Base-by-base conservation (phyloP, 2,797 vertebrate genomes). In the Fundulus diaphanus region DNA sequence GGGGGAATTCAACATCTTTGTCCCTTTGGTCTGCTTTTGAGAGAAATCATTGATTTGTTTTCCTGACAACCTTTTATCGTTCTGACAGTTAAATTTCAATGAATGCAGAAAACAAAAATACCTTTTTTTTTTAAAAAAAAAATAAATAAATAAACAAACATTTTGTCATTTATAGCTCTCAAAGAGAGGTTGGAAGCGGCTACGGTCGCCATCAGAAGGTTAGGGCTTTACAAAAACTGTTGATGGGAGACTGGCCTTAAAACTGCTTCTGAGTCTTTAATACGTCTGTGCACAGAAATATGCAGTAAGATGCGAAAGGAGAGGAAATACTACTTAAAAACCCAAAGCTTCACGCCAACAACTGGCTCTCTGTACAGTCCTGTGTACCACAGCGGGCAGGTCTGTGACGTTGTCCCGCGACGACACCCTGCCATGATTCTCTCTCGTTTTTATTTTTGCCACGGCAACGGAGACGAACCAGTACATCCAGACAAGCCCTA, bases 371-470 rank as follows among this genome's bases (percentile, higher is more conserved):
- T 31, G 24, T 56, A 3, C 3, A 2, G 7, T 20, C 7, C 24
- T 54, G 52, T n/a, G n/a, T 46, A 46, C 12, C 42, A 44, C 44
- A 12, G 44, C 57, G 33, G 7, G 29, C n/a, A 8, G 57, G 40
- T 44, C 37, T 27, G n/a, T 59, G 5, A 33, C 15, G 7, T 33
- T 33, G 12, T 7, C 57, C 31, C 29, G 18, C 8, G 20, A 15
- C 4, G 90, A 89, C 86, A 82, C 68, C 2, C 79, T 67, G 78
- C 66, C 49, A 0, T 29, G 11, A 16, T 37, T 27, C 65, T 63
- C 46, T 74, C 66, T 46, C 54, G 69, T 65, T 69, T 78, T 75
- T 70, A 46, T 35, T 70, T 67, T 35, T 27, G 67, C 59, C 9
- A 63, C 57, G 78, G 49, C 73, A 33, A 77, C 71, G 51, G 37